phyloP scores from a whole-genome alignment of 30 jellyfish, hydroid and myxozoan genomes.

The Aurelia sp. region DNA sequence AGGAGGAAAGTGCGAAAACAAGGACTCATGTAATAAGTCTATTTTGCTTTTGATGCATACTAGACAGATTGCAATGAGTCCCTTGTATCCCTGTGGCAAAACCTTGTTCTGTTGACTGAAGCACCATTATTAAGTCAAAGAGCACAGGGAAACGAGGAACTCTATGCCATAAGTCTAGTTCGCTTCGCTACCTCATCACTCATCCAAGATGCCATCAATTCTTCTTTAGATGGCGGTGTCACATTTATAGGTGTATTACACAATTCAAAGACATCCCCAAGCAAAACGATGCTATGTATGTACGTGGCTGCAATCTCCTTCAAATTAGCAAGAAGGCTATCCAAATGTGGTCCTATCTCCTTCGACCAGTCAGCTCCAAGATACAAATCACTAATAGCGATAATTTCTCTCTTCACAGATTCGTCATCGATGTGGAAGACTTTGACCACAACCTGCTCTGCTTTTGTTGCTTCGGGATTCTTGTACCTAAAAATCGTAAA shows the following conservation, averaged over 20 bases:
- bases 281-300: constrained; percentile 41
- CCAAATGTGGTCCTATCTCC: constrained; percentile 40
- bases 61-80: too few species aligned
- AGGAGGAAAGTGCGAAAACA: too few species aligned
- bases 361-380: constrained; percentile 56
- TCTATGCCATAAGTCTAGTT: too few species aligned
- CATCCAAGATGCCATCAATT: constrained; percentile 39
- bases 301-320: constrained; percentile 32
- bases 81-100: too few species aligned
- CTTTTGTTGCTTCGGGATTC: constrained; percentile 32
- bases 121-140: too few species aligned
- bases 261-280: constrained; percentile 63
- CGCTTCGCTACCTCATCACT: constrained; percentile 28
- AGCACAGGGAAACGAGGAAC: too few species aligned
- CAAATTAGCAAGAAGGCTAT: constrained; percentile 7
- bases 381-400: constrained; percentile 50
- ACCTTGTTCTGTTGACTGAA: too few species aligned
- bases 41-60: too few species aligned
- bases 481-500: constrained; percentile 23
- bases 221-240: constrained; percentile 56
- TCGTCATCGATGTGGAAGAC: constrained; percentile 23
- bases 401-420: constrained; percentile 38
- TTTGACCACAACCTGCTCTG: constrained; percentile 35
- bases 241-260: constrained; percentile 28
- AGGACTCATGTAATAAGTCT: too few species aligned